Evolutionary conservation across 1,140 invertebrate genomes (phyloP), one percentile per base, ranked within the genome.

Genomic region (Pinna nobilis): DNA sequence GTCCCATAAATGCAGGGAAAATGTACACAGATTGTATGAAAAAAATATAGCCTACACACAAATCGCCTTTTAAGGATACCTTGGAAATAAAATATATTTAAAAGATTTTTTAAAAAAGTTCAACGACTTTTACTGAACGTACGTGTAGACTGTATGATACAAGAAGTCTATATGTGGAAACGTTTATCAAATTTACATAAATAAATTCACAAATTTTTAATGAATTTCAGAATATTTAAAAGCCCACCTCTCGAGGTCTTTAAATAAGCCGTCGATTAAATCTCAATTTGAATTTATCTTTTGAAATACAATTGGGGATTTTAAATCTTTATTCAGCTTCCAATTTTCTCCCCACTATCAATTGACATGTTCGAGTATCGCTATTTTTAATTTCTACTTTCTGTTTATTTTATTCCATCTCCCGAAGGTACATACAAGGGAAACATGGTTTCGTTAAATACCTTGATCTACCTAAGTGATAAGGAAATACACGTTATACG

Each of bases 401-500:
- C 59, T 41, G 35, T 63, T 63, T 63, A 59, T 59, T 32, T n/a
- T 32, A 30, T 41, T 63, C 30, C 59, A 63, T 63, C 32, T 41
- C 28, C 28, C 35, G 35, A 63, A 63, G 59, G 59, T 63, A 63
- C 59, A 35, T 61, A 35, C 30, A 20, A 63, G 59, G 30, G 35
- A 41, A 30, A 25, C 28, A 25, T 63, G 18, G 28, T 23, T 30
- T 59, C 37, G n/a, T 9, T 35, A 37, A 25, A 35, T 35, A 63
- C 59, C 59, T 63, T 63, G 59, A 63, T 63, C 37, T 63, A 59
- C 55, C 55, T 63, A 44, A 28, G 35, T 20, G 59, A 63, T 63
- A 63, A 63, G 59, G 59, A 63, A 63, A 63, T 63, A 63, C 59
- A 63, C 59, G 39, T 18, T 33, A 63, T 41, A 63, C 25, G 44